Conservation (phyloP, 2,113 vertebrate genomes). For the Eulemur rufifrons region DNA sequence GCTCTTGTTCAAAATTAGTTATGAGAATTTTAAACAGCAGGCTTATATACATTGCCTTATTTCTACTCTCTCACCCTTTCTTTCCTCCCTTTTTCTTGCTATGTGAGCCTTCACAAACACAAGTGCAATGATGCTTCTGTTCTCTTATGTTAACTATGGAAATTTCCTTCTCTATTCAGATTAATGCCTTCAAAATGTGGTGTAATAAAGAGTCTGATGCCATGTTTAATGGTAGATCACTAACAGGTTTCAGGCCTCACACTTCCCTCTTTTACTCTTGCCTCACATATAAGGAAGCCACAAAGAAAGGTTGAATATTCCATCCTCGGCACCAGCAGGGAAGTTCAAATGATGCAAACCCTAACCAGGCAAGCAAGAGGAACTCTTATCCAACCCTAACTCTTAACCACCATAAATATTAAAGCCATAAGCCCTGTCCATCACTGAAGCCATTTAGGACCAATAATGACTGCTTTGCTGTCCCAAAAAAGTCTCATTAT, state of each 20-base stretch:
- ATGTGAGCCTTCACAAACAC: background rate
- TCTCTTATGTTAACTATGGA: background rate
- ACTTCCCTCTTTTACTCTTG: background rate
- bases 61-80: background rate
- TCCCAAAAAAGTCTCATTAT: background rate
- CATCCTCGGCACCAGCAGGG: background rate
- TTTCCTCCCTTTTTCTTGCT: background rate
- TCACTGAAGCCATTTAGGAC: background rate
- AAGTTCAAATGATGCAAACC: background rate
- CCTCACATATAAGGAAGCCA: background rate
- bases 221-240: background rate
- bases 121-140: background rate
- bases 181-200: background rate
- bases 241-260: accelerated
- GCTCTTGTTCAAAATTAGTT: background rate
- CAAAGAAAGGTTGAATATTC: background rate
- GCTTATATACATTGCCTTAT: background rate
- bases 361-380: background rate
- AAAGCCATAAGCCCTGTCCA: background rate
- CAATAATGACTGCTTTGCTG: background rate
- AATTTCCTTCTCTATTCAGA: background rate
- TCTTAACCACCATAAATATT: background rate
- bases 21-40: background rate
- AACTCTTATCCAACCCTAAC: background rate
- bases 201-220: background rate